Evolutionary conservation across 2,797 vertebrate genomes (phyloP).

Genomic region (Xyrichtys novacula): DNA sequence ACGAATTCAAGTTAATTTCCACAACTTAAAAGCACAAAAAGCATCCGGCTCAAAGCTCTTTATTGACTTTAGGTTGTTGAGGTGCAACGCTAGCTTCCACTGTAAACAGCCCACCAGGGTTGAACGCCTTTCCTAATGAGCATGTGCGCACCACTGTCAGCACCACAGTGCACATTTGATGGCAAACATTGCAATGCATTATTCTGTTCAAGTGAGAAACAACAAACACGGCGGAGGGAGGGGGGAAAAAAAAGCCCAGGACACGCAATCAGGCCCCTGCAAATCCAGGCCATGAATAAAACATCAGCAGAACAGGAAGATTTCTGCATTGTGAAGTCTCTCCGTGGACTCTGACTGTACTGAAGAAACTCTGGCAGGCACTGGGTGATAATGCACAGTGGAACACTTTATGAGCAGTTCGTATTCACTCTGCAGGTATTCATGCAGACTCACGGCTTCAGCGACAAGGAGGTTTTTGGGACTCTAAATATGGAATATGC

Average conservation of each 20-base stretch:
- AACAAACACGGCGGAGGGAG: conserved; percentile 50
- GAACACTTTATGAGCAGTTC: conserved; percentile 45
- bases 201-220: conserved; percentile 69
- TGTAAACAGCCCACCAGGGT: conserved; percentile 57
- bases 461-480: conserved; percentile 25
- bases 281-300: conserved; percentile 73
- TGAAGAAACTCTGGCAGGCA: conserved; percentile 38
- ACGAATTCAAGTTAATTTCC: conserved; percentile 46
- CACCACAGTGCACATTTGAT: conserved; percentile 49
- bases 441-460: conserved; percentile 13
- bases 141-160: conserved; percentile 58
- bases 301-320: conserved; percentile 51
- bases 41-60: conserved; percentile 30
- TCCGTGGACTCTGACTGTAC: conserved; percentile 49
- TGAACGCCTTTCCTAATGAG: conserved; percentile 70
- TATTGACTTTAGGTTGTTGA: conserved; percentile 55
- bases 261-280: conserved; percentile 49
- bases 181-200: conserved; percentile 66
- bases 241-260: conserved; percentile 12
- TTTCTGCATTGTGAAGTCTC: conserved; percentile 52
- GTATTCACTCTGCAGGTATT: conserved; percentile 43
- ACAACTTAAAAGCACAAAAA: conserved; percentile 42
- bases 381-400: conserved; percentile 55
- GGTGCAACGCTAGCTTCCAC: conserved; percentile 47
- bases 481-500: conserved; percentile 29